phyloP scores from a whole-genome alignment of 2,113 vertebrate genomes.

The Grantiella picta region DNA sequence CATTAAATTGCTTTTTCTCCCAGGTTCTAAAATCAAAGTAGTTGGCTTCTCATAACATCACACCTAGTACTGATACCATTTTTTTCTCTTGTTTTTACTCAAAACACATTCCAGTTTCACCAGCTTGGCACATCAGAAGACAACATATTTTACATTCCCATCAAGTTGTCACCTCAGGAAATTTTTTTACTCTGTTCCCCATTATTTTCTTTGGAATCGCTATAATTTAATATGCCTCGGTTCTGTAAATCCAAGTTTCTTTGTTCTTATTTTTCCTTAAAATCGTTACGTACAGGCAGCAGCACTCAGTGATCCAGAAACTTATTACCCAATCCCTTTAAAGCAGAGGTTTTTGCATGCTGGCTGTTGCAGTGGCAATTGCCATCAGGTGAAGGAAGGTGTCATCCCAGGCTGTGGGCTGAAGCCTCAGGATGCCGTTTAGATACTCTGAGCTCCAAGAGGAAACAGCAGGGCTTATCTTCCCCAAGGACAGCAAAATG shows the following conservation, averaged over 20 bases:
- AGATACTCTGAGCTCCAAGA: not conserved
- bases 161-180: not conserved
- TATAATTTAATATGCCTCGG: not conserved
- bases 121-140: not conserved
- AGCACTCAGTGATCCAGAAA: not conserved
- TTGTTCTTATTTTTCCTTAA: not conserved
- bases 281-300: not conserved
- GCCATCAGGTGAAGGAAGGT: not conserved
- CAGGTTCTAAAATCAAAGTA: not conserved
- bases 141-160: not conserved
- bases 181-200: not conserved
- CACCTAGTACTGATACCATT: not conserved
- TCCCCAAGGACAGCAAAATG: not conserved
- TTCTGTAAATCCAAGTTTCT: not conserved
- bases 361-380: not conserved
- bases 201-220: not conserved
- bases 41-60: not conserved
- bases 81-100: not conserved
- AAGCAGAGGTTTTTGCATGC: not conserved
- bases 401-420: not conserved
- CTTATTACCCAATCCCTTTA: not conserved
- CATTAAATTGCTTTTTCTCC: not conserved
- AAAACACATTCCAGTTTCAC: not conserved
- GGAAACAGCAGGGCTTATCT: not conserved
- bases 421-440: not conserved